Evolutionary conservation across 2,888 invertebrate genomes (phyloP).

Genomic region (Sympetrum striolatum): DNA sequence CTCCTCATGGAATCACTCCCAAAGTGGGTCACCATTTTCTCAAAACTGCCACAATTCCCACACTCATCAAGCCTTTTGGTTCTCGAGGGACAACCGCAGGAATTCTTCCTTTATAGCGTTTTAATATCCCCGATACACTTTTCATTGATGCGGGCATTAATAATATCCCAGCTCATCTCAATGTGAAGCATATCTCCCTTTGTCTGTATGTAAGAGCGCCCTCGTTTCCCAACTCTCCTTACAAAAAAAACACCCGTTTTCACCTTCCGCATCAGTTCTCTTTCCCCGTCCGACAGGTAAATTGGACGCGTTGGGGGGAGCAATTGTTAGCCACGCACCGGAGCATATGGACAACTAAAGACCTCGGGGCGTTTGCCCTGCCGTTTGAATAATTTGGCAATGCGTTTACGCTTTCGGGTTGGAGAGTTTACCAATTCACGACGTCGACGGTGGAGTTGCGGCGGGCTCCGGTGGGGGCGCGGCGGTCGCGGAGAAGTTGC

Average conservation of each 20-base stretch:
- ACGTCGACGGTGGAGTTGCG: neutral
- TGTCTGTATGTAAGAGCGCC: too few species aligned
- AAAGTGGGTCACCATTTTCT: too few species aligned
- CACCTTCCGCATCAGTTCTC: neutral
- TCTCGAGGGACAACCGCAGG: too few species aligned
- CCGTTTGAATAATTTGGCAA: slow-evolving; percentile 39
- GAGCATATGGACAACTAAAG: slow-evolving; percentile 24
- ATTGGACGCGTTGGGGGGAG: slow-evolving; percentile 17
- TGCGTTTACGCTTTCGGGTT: slow-evolving; percentile 40
- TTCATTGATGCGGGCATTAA: too few species aligned
- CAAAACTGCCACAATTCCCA: too few species aligned
- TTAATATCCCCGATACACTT: too few species aligned
- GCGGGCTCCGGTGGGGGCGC: neutral
- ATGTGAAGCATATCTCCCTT: too few species aligned
- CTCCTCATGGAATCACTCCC: too few species aligned
- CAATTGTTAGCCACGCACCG: slow-evolving; percentile 24
- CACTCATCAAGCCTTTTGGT: too few species aligned
- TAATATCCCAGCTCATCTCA: too few species aligned
- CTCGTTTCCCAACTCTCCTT: neutral
- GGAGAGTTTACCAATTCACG: slow-evolving; percentile 29
- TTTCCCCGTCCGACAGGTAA: neutral
- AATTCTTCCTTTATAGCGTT: too few species aligned
- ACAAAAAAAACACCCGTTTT: neutral
- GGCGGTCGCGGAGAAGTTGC: neutral
- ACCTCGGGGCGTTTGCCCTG: neutral